Conservation (phyloP, 2,113 vertebrate species). For the Podilymbus podiceps region DNA sequence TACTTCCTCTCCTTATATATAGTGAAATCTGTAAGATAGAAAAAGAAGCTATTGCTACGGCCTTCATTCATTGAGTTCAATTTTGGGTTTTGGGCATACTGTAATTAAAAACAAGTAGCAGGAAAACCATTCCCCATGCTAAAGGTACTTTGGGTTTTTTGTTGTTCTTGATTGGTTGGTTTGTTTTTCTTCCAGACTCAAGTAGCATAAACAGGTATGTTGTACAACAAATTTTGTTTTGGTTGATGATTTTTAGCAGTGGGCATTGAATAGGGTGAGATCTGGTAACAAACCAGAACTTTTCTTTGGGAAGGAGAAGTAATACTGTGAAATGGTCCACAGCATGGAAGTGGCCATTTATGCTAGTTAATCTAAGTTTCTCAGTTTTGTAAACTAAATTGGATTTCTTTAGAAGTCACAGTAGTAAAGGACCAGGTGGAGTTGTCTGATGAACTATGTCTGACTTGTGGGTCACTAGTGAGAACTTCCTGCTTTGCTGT, state of each 20-base stretch:
- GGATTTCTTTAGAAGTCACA: background rate
- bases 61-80: background rate
- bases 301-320: background rate
- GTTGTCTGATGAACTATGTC: background rate
- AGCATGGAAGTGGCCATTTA: background rate
- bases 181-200: background rate
- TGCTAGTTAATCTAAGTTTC: background rate
- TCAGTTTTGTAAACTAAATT: background rate
- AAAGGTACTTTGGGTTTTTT: background rate
- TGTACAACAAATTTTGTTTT: background rate
- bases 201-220: background rate
- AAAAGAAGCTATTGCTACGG: background rate
- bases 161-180: background rate
- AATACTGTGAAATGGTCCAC: background rate
- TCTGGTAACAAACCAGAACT: background rate
- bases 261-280: background rate
- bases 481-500: background rate
- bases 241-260: background rate
- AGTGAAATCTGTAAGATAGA: background rate
- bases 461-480: background rate
- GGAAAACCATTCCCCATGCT: background rate
- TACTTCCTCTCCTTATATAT: background rate
- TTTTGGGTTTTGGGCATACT: background rate
- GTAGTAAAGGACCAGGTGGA: background rate
- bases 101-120: background rate